Base-by-base conservation (phyloP, 2,113 vertebrate genomes). In the Anarrhichthys ocellatus region DNA sequence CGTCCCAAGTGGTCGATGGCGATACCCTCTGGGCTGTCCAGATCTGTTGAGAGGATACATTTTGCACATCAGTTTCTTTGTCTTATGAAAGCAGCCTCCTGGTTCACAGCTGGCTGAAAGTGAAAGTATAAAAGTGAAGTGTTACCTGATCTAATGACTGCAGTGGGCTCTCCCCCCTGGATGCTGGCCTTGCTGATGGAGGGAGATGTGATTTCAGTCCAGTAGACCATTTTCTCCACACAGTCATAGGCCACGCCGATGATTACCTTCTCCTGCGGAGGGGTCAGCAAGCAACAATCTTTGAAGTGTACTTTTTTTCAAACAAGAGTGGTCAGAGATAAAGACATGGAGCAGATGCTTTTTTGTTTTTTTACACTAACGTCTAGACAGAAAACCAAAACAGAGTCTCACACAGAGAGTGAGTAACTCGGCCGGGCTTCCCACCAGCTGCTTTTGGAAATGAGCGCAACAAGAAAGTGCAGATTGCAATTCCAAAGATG, bases 161-260 rank as follows among this genome's bases (percentile, higher is more conserved):
- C 85, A 18, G 89, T 71, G 34, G 97, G 95, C 42, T 97, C 97
- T 22, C 97, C 97, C 0, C 97, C 97, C 9, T 95, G 91, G 20
- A 98, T 91, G 66, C 94, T 97, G 82, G 96, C 97, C 73, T 96
- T 96, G 90, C 96, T 97, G 78, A 99, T 98, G 0, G 97, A 96
- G 34, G 96, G 97, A 6, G 96, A 94, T 0, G 95, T 96, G 91
- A 99, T 98, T 76, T 99, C 97, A 0, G 97, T 99, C 97, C 97
- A 99, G 89, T 98, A 99, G 59, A 99, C 95, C 95, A 97, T 94
- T 90, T 97, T 96, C 72, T 98, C 97, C 54, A 95, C 90, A 3
- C 97, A 99, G 92, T 99, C 97, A 0, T 96, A 98, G 56, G 97
- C 97, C 87, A 99, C 93, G 13, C 96, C 97, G 29, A 99, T 96